Evolutionary conservation across 2,888 invertebrate species (phyloP).

Genomic region (Pemphredon lugubris): DNA sequence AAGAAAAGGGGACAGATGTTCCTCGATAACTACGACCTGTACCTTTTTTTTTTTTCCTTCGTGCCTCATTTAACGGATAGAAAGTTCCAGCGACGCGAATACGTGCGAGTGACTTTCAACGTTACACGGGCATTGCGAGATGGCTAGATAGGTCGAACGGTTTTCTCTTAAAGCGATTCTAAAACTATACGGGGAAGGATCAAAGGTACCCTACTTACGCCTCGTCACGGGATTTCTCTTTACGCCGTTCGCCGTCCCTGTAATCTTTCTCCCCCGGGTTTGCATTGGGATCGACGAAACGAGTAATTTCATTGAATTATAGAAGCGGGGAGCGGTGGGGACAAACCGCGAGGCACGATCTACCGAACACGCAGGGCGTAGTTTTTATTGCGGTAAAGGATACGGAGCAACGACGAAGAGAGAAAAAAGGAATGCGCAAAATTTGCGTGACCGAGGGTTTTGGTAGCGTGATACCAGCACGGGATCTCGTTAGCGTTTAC

Average conservation of each 20-base stretch:
- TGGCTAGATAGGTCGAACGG: conserved; percentile 52
- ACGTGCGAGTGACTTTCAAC: conserved; percentile 12
- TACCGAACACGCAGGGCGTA: not conserved
- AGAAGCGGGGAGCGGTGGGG: too few relatives aligned
- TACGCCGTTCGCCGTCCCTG: conserved; percentile 23
- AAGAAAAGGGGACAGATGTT: not conserved
- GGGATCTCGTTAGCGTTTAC: not conserved
- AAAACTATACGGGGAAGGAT: conserved; percentile 54
- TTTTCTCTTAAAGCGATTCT: conserved; percentile 38
- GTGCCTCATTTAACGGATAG: conserved; percentile 51
- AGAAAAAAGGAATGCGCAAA: not conserved
- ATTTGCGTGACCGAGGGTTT: not conserved
- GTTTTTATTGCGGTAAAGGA: not conserved
- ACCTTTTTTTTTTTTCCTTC: conserved; percentile 46
- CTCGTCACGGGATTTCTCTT: conserved; percentile 47
- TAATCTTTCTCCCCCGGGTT: conserved; percentile 28
- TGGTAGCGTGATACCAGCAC: conserved; percentile 2
- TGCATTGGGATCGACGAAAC: not conserved
- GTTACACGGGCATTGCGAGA: conserved; percentile 34
- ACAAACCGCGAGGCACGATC: too few relatives aligned
- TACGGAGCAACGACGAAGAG: not conserved
- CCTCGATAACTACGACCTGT: conserved; percentile 17
- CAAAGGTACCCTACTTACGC: conserved; percentile 59
- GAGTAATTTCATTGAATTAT: not conserved
- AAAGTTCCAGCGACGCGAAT: conserved; percentile 40